These are phyloP conservation scores for Schizopygopsis pylzovi DNA, from an alignment of 2,797 vertebrate species.

Conservation along the genomic window DNA sequence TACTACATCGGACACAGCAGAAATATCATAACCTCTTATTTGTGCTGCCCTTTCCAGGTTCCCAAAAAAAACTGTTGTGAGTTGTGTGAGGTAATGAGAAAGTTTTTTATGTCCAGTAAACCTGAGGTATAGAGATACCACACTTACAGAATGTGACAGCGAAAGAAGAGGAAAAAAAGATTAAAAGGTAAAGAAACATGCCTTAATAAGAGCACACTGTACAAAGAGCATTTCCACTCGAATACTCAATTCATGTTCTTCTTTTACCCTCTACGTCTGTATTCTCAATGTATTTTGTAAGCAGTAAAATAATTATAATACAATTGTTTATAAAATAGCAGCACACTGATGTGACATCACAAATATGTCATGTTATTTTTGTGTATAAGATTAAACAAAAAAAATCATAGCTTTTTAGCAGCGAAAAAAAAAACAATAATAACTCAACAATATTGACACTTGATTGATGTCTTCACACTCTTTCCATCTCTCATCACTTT, in stretches of 20 bases:
- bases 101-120: conserved; percentile 90
- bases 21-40: conserved; percentile 17
- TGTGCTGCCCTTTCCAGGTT: conserved; percentile 67
- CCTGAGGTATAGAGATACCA: conserved; percentile 94
- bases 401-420: conserved; percentile 99
- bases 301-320: conserved; percentile 99
- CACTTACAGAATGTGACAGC: conserved; percentile 89
- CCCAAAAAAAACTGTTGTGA: conserved; percentile 78
- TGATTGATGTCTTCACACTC: conserved; percentile 87
- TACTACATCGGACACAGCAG: conserved; percentile 53
- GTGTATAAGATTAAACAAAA: conserved; percentile 95
- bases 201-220: conserved; percentile 83
- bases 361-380: conserved; percentile 97
- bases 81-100: conserved; percentile 89
- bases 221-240: conserved; percentile 96
- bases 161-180: conserved; percentile 74
- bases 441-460: conserved; percentile 84
- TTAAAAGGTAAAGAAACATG: conserved; percentile 76
- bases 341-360: conserved; percentile 99
- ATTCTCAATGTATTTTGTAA: conserved; percentile 92
- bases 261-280: conserved; percentile 93
- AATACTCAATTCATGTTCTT: conserved; percentile 89
- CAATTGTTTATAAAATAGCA: conserved; percentile 99
- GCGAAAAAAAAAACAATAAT: conserved; percentile 88
- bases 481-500: conserved; percentile 83